Conservation (phyloP, 2,797 vertebrate species). For the Sebastes baramenuke region DNA sequence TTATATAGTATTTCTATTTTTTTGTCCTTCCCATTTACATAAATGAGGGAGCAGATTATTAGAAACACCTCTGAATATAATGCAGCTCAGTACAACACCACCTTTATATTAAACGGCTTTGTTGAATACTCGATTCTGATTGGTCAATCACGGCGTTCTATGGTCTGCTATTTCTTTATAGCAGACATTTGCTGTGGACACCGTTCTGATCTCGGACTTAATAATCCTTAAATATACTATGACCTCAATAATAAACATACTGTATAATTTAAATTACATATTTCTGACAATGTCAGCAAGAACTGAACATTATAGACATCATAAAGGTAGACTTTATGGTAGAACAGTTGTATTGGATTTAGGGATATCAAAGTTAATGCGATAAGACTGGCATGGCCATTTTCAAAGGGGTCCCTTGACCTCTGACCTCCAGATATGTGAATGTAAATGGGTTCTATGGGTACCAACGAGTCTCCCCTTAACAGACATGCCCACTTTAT, state of each 20-base stretch:
- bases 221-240: background rate
- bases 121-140: too few species aligned
- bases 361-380: too few species aligned
- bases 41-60: background rate
- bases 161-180: too few species aligned
- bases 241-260: background rate
- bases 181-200: too few species aligned
- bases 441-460: too few species aligned
- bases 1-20: background rate
- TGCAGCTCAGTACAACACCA: background rate
- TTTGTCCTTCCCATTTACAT: background rate
- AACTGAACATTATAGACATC: background rate
- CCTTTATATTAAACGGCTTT: background rate
- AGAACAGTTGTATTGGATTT: background rate
- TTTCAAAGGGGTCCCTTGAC: too few species aligned
- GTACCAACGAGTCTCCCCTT: too few species aligned
- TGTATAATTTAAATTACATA: background rate
- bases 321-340: background rate
- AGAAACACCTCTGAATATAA: background rate
- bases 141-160: too few species aligned
- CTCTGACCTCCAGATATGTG: too few species aligned
- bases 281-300: background rate
- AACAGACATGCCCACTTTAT: too few species aligned
- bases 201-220: too few species aligned
- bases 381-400: too few species aligned